Evolutionary conservation across 92 coral and sea anemone species (phyloP).

Genomic region (Epizoanthus rinbou): DNA sequence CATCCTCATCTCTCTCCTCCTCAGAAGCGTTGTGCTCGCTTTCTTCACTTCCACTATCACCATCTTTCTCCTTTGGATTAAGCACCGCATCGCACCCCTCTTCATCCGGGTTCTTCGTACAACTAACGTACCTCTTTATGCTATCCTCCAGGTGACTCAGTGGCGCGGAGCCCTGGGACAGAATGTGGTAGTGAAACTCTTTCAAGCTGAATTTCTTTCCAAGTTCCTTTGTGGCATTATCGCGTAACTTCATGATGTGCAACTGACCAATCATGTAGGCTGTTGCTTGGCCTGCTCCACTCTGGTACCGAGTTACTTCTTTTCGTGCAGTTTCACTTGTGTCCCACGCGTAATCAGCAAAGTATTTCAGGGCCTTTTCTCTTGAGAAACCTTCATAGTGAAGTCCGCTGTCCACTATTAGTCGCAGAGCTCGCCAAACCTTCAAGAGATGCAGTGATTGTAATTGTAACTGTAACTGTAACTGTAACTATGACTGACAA

Average conservation of each 20-base stretch:
- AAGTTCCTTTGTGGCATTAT: constrained; percentile 58
- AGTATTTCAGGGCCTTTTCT: constrained; percentile 54
- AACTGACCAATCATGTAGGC: constrained; percentile 92
- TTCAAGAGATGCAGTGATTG: not conserved
- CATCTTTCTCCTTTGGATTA: constrained; percentile 40
- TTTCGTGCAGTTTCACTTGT: constrained; percentile 62
- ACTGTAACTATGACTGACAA: not conserved
- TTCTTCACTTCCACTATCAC: not conserved
- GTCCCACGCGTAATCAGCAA: constrained; percentile 86
- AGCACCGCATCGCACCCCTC: constrained; percentile 74
- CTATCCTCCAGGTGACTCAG: constrained; percentile 67
- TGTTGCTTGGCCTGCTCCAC: constrained; percentile 89
- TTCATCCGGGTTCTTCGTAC: constrained; percentile 56
- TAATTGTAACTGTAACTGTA: no score
- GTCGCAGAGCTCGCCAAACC: constrained; percentile 93
- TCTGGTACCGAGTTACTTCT: constrained; percentile 93
- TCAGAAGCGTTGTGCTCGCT: no score
- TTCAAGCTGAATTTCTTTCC: constrained; percentile 67
- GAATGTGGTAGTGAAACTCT: constrained; percentile 88
- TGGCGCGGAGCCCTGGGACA: constrained; percentile 89
- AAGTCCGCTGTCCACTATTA: constrained; percentile 83
- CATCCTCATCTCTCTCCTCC: no score
- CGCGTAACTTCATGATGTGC: constrained; percentile 71
- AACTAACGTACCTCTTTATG: constrained; percentile 68
- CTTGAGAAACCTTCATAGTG: constrained; percentile 81